These are phyloP conservation scores for Colletes collaris DNA, from an alignment of 2,888 invertebrate species.

Conservation along the genomic window DNA sequence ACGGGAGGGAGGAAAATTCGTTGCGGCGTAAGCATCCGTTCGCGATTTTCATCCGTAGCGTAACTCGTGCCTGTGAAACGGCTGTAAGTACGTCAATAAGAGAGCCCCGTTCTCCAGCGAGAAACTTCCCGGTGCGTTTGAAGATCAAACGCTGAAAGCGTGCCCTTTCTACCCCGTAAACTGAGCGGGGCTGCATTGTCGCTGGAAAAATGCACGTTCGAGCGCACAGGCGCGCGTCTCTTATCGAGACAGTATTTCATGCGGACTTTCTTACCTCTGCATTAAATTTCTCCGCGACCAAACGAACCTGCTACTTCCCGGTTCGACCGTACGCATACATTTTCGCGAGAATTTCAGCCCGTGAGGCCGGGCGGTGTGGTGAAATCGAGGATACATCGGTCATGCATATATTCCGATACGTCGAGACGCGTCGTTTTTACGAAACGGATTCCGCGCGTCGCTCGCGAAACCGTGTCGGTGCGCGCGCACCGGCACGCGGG, in stretches of 20 bases:
- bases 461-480: slow-evolving; percentile 1
- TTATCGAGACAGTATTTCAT: slow-evolving; percentile 33
- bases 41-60: slow-evolving; percentile 4
- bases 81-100: slow-evolving; percentile 18
- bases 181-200: slow-evolving; percentile 48
- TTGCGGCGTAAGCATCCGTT: neutral
- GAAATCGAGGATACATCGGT: neutral
- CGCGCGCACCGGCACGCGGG: slow-evolving; percentile 34
- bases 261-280: slow-evolving; percentile 44
- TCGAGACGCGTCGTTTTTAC: too few relatives aligned
- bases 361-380: too few relatives aligned
- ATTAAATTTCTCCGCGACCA: slow-evolving; percentile 12
- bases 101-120: slow-evolving; percentile 29
- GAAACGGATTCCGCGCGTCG: neutral
- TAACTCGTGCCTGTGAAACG: slow-evolving; percentile 4
- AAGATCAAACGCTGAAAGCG: slow-evolving; percentile 67
- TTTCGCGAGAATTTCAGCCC: too few relatives aligned
- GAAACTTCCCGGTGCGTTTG: slow-evolving; percentile 47
- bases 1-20: slow-evolving; percentile 25
- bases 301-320: neutral
- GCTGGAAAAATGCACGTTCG: slow-evolving; percentile 24
- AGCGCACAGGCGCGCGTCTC: slow-evolving; percentile 46
- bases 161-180: slow-evolving; percentile 48
- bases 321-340: neutral
- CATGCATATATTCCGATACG: too few relatives aligned